These are phyloP conservation scores for Cerastis rubricosa DNA, from an alignment of 2,888 invertebrate species.

Conservation along the genomic window DNA sequence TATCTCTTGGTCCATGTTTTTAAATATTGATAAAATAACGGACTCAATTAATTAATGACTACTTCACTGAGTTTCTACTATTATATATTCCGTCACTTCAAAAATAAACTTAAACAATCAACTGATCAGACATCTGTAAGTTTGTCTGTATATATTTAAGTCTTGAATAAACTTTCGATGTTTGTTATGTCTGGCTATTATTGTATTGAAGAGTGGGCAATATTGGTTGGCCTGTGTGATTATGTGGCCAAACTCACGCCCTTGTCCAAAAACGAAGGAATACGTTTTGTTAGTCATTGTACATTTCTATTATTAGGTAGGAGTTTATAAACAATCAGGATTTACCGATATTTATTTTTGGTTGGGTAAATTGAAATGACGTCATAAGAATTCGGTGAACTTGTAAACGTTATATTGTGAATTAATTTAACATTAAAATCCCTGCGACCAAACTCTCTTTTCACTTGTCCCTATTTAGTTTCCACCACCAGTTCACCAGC, in stretches of 20 bases:
- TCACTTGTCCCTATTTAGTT: neutral
- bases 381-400: neutral
- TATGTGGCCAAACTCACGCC: slow-evolving; percentile 13
- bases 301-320: slow-evolving; percentile 36
- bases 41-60: neutral
- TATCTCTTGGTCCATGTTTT: neutral
- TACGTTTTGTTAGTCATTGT: slow-evolving; percentile 36
- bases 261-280: slow-evolving; percentile 50
- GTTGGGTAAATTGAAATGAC: neutral
- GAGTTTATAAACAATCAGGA: slow-evolving; percentile 28
- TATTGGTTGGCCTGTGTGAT: slow-evolving; percentile 55
- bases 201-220: slow-evolving; percentile 65
- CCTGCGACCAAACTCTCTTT: neutral
- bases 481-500: neutral
- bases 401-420: neutral
- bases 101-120: slow-evolving; percentile 1
- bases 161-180: slow-evolving; percentile 36
- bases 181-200: slow-evolving; percentile 59
- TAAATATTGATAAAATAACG: neutral
- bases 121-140: slow-evolving; percentile 13
- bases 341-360: slow-evolving; percentile 5
- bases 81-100: neutral
- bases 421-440: neutral
- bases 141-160: slow-evolving; percentile 17
- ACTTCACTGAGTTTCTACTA: neutral